Evolutionary conservation across 2,113 vertebrate genomes (phyloP).

Genomic region (Neotragus moschatus): DNA sequence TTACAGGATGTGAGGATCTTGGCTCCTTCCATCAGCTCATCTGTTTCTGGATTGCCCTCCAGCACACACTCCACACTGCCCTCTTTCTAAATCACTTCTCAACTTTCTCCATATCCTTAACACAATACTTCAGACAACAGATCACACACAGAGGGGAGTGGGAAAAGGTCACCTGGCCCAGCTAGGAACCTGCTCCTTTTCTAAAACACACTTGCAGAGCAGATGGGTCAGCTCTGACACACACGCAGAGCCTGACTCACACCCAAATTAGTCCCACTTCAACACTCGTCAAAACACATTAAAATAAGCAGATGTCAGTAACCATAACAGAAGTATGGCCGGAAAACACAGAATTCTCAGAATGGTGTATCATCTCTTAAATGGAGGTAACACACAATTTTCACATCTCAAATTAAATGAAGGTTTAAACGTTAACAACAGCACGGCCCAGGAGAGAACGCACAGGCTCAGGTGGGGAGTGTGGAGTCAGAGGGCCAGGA

Average conservation of each 20-base stretch:
- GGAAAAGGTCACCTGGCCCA: not conserved
- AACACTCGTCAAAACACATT: not conserved
- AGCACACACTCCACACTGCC: not conserved
- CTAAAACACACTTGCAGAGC: not conserved
- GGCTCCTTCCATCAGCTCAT: not conserved
- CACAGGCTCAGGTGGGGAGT: not conserved
- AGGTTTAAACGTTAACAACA: not conserved
- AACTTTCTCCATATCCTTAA: not conserved
- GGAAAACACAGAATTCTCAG: not conserved
- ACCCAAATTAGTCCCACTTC: not conserved
- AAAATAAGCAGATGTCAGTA: not conserved
- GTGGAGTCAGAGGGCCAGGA: not conserved
- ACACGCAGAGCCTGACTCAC: not conserved
- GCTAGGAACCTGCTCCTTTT: constrained; percentile 8
- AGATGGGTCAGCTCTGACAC: not conserved
- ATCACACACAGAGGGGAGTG: not conserved
- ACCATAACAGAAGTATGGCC: not conserved
- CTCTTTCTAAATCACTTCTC: not conserved
- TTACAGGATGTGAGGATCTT: not conserved
- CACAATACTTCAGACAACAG: not conserved
- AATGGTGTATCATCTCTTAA: not conserved
- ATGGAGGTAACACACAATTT: not conserved
- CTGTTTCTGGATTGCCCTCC: not conserved
- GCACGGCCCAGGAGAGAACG: not conserved
- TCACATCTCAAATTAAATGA: not conserved